Evolutionary conservation across 2,113 vertebrate species (phyloP), one percentile per base, ranked within the genome.

Genomic region (Hippopotamus amphibius): DNA sequence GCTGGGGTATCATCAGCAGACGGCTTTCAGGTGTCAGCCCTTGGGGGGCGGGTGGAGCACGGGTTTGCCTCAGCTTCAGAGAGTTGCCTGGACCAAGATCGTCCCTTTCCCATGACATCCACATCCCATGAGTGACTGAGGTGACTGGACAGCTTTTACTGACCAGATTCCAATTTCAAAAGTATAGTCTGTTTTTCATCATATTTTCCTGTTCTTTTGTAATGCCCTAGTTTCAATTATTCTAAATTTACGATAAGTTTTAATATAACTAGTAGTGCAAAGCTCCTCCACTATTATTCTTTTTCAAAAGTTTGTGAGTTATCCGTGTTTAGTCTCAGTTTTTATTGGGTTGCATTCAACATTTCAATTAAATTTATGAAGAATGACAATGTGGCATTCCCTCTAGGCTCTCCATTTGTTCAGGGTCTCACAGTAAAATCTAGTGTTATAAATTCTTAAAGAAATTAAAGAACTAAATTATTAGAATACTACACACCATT

Each of bases 311-410:
- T 12, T 33, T 68, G 66, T 61, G 79, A 21, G 16, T 71, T 93
- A 41, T 84, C 46, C 48, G 84, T 91, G 28, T 53, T 72, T 96
- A 79, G 43, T 63, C 46, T 80, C 55, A 66, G 41, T 79, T 92
- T 83, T 84, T 57, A 92, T 7, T 93, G n/a, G 43, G 37, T 59
- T 76, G 15, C n/a, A 89, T 55, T 72, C 59, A 90, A n/a, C 53
- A 59, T 41, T 82, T 90, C 91, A 74, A 86, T 68, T 81, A 85
- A 50, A 69, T 90, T 93, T 84, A 66, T 76, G 33, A 77, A 92
- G 74, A 80, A 88, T 41, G 37, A 83, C 61, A 76, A 71, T 37
- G 74, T 66, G 41, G 66, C 19, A 22, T 71, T 90, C 89, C 61
- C 57, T 88, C 57, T 14, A 85, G 89, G 85, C 21, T 71, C 74